phyloP scores from a whole-genome alignment of 2,888 invertebrate genomes.

The Volucella inanis region DNA sequence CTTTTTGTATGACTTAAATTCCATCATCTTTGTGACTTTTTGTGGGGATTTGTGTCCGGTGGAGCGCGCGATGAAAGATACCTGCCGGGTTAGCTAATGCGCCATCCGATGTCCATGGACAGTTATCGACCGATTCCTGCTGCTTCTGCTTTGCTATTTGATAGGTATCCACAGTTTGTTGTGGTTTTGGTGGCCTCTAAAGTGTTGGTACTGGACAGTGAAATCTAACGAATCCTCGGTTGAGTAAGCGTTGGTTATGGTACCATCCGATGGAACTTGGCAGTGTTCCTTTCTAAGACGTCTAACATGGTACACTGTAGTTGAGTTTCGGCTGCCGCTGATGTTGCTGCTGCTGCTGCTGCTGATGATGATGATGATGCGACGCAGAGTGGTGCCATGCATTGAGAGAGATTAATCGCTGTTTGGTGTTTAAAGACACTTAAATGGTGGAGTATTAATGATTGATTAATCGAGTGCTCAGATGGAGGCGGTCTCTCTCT shows the following conservation, averaged over 20 bases:
- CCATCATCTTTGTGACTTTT: slow-evolving; percentile 71
- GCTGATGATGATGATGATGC: slow-evolving; percentile 63
- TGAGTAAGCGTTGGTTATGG: slow-evolving; percentile 28
- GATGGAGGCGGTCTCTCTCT: slow-evolving; percentile 13
- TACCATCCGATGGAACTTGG: slow-evolving; percentile 28
- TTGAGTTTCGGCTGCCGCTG: neutral
- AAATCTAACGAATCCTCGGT: slow-evolving; percentile 56
- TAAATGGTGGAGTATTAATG: slow-evolving; percentile 74
- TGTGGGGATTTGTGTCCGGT: slow-evolving; percentile 62
- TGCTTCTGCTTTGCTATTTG: slow-evolving; percentile 71
- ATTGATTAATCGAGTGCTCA: slow-evolving; percentile 71
- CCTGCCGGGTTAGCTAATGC: slow-evolving; percentile 72
- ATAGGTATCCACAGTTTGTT: slow-evolving; percentile 51
- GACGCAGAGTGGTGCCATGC: slow-evolving; percentile 62
- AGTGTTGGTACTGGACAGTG: slow-evolving; percentile 51
- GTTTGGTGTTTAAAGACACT: slow-evolving; percentile 75
- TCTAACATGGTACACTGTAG: neutral
- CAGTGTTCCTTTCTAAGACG: slow-evolving; percentile 42
- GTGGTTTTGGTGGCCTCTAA: slow-evolving; percentile 25
- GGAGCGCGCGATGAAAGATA: slow-evolving; percentile 70
- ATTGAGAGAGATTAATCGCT: slow-evolving; percentile 74
- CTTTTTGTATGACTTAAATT: slow-evolving; percentile 57
- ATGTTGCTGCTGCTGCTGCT: slow-evolving; percentile 11
- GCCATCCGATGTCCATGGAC: slow-evolving; percentile 65
- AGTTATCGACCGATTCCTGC: slow-evolving; percentile 71